Percentiles rank a stretch among this genome's conserved stretches.
Conservation (phyloP, 1,140 invertebrate genomes). For the Drosophila nannoptera region DNA sequence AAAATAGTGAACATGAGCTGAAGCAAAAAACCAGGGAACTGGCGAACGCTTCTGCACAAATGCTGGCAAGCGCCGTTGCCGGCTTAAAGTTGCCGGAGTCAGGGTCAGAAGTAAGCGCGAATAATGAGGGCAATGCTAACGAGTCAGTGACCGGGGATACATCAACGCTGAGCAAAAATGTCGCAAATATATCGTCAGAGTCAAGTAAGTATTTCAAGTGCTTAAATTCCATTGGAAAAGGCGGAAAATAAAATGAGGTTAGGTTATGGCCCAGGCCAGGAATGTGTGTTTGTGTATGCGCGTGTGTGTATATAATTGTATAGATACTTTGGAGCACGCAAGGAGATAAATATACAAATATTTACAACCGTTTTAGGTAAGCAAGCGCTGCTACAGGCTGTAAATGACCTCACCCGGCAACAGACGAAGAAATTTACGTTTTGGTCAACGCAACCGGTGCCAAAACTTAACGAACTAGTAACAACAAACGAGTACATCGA, state of each 20-base stretch:
- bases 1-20: conserved; percentile 55
- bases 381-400: conserved; percentile 60
- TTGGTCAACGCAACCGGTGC: conserved; percentile 99
- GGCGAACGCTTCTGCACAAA: conserved; percentile 56
- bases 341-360: not conserved
- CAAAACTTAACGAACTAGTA: conserved; percentile 94
- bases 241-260: conserved; percentile 55
- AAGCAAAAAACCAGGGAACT: conserved; percentile 55
- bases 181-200: conserved; percentile 27
- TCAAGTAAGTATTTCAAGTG: conserved; percentile 24
- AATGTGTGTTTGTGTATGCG: not conserved
- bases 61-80: conserved; percentile 61
- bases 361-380: conserved; percentile 42
- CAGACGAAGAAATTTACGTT: conserved; percentile 82
- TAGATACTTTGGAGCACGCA: not conserved
- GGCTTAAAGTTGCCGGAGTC: conserved; percentile 56
- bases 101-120: conserved; percentile 3
- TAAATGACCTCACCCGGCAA: conserved; percentile 56
- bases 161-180: conserved; percentile 20
- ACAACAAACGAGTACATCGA: conserved; percentile 93
- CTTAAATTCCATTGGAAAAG: conserved; percentile 1
- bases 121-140: conserved; percentile 2
- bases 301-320: not conserved
- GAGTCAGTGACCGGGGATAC: not conserved
- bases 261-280: conserved; percentile 37